These are phyloP conservation scores for Onthophagus sagittarius DNA, from an alignment of 2,888 invertebrate species.

Conservation along the genomic window DNA sequence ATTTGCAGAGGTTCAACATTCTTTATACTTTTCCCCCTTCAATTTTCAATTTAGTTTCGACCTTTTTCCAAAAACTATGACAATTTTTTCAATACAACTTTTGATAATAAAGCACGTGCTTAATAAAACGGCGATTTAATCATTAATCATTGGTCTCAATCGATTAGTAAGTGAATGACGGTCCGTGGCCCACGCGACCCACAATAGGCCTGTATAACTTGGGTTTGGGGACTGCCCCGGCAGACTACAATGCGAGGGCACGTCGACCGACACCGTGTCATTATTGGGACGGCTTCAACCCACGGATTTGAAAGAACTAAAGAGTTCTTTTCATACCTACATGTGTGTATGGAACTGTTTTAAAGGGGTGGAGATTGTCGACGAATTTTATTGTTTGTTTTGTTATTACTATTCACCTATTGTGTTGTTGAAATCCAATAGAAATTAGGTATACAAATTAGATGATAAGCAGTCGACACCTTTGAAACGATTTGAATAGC, in stretches of 20 bases:
- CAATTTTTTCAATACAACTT: not conserved
- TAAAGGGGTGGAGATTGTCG: constrained; percentile 13
- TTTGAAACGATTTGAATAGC: not conserved
- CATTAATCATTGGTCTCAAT: constrained; percentile 34
- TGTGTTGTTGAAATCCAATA: constrained; percentile 14
- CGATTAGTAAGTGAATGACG: constrained; percentile 36
- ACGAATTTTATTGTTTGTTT: constrained; percentile 22
- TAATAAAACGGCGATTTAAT: constrained; percentile 18
- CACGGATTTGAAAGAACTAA: constrained; percentile 24
- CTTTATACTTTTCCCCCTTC: not conserved
- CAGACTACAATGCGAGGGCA: constrained; percentile 37
- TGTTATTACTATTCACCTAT: constrained; percentile 22
- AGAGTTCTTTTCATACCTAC: constrained; percentile 12
- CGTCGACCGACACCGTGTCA: constrained; percentile 35
- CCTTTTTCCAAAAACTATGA: not conserved
- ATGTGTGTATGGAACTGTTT: constrained; percentile 9
- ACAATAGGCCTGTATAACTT: constrained; percentile 33
- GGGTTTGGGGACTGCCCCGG: constrained; percentile 27
- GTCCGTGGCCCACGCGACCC: constrained; percentile 27
- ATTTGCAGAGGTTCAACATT: not conserved
- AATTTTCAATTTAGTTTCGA: constrained; percentile 12
- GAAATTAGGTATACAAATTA: constrained; percentile 16
- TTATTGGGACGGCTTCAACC: constrained; percentile 34
- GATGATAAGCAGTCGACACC: not conserved
- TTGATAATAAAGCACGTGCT: constrained; percentile 29